Evolutionary conservation across 2,797 vertebrate species (phyloP), one percentile per base, ranked within the genome.

Genomic region (Chaetodon trifasciatus): DNA sequence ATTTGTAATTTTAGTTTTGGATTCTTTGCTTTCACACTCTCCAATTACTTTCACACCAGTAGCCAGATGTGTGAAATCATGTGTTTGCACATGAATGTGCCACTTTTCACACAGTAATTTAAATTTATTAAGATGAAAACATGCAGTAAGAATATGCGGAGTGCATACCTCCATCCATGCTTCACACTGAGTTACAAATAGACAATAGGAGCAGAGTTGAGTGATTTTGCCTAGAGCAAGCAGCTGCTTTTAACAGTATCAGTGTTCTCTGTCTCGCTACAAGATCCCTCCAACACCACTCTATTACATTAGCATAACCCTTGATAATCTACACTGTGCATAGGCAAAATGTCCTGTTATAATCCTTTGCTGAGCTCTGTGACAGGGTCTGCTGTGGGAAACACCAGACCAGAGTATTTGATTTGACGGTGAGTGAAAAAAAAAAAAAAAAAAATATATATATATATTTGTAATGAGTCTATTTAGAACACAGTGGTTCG

Each of bases 51-150:
- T 71, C 37, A 81, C 73, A 74, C 49, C 50, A 67, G 35, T 13
- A 35, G 23, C 57, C 70, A 64, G 57, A 69, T 65, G 63, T 76
- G 62, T 75, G 70, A 72, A 72, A 82, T 56, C 2, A 10, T 46
- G 37, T 66, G n/a, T 42, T 46, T 60, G 4, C 21, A 52, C 21
- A 57, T 35, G 64, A 69, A 47, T 39, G 12, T 65, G 44, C 21
- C 35, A 44, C n/a, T 60, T 73, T 40, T 50, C 6, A 49, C 61
- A 58, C 24, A 53, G 28, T 50, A 23, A 52, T 39, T 46, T n/a
- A 2, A 28, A 69, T 68, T 67, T 9, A 21, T 16, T 9, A 37
- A 67, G 5, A 49, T 32, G 28, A 44, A 62, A 17, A 37, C 40
- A 70, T 15, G 35, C 64, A 50, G 47, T 17, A n/a, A 23, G 23